Evolutionary conservation across 2,888 invertebrate species (phyloP).

Genomic region (Tiliacea citrago): DNA sequence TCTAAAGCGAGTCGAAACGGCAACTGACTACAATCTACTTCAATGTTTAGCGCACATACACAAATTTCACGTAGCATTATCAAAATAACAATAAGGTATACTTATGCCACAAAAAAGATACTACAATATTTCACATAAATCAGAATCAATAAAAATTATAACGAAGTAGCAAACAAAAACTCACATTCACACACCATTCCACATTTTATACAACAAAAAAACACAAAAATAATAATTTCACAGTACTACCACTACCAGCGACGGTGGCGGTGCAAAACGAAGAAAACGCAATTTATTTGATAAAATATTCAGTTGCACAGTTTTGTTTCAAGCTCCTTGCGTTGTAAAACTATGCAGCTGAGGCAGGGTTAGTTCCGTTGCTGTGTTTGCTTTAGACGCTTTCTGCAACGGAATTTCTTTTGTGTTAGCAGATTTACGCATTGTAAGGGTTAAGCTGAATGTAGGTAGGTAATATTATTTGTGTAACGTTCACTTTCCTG

Average conservation of each 20-base stretch:
- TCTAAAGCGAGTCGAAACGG: background rate
- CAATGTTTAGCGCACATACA: background rate
- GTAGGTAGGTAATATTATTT: slow-evolving; percentile 2
- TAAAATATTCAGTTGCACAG: slow-evolving; percentile 79
- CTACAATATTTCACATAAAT: background rate
- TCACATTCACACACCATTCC: slow-evolving; percentile 30
- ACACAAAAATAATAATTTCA: slow-evolving; percentile 42
- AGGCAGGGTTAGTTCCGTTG: slow-evolving; percentile 51
- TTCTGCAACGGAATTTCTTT: background rate
- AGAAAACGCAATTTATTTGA: slow-evolving; percentile 78
- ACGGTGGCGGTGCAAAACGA: slow-evolving; percentile 69
- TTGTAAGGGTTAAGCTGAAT: background rate
- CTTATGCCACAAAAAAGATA: background rate
- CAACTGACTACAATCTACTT: background rate
- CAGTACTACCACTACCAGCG: slow-evolving; percentile 44
- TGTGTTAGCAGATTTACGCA: slow-evolving; percentile 12
- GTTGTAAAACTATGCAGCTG: slow-evolving; percentile 68
- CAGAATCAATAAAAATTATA: background rate
- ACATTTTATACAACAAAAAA: slow-evolving; percentile 58
- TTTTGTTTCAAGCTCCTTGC: slow-evolving; percentile 73
- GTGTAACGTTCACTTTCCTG: background rate
- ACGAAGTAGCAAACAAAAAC: slow-evolving; percentile 20
- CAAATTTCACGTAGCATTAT: background rate
- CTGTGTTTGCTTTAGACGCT: slow-evolving; percentile 29
- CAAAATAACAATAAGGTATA: background rate